Conservation (phyloP, 37 sponge, comb jelly and placozoan genomes). For the Lycopodina hypogea region DNA sequence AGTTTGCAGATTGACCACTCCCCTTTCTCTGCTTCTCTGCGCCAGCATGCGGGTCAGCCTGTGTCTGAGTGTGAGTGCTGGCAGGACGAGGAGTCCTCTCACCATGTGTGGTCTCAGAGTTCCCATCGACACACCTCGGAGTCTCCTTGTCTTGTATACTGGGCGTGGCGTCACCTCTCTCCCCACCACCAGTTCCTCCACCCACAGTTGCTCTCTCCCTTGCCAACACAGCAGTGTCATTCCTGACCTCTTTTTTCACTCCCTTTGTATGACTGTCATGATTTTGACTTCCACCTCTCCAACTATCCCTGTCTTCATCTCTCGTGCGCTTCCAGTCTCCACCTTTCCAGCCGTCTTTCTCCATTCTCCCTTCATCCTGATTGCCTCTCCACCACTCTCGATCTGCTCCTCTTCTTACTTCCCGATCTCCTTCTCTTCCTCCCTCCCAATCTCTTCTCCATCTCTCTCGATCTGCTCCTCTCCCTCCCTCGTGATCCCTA, state of each 20-base stretch:
- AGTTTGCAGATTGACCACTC: too few relatives aligned
- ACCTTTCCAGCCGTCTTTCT: conserved; percentile 2
- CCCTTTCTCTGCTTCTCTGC: too few relatives aligned
- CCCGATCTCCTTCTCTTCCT: not conserved
- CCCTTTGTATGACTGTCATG: too few relatives aligned
- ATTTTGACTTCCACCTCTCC: not conserved
- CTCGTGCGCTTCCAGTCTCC: not conserved
- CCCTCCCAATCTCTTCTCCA: not conserved
- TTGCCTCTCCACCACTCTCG: not conserved
- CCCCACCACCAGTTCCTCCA: not conserved
- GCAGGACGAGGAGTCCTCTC: too few relatives aligned
- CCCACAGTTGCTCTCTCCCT: not conserved
- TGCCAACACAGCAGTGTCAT: too few relatives aligned
- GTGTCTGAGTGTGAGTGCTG: too few relatives aligned
- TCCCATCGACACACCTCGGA: too few relatives aligned
- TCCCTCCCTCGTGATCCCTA: not conserved
- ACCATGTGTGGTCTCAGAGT: too few relatives aligned
- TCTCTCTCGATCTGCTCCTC: not conserved
- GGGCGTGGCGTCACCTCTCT: not conserved
- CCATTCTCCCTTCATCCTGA: not conserved
- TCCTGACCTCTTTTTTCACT: too few relatives aligned
- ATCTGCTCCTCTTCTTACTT: not conserved
- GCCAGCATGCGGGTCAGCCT: too few relatives aligned
- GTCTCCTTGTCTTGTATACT: too few relatives aligned
- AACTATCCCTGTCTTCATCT: not conserved